Evolutionary conservation across 92 coral and sea anemone genomes (phyloP).

Genomic region (Palythoa grandiflora): DNA sequence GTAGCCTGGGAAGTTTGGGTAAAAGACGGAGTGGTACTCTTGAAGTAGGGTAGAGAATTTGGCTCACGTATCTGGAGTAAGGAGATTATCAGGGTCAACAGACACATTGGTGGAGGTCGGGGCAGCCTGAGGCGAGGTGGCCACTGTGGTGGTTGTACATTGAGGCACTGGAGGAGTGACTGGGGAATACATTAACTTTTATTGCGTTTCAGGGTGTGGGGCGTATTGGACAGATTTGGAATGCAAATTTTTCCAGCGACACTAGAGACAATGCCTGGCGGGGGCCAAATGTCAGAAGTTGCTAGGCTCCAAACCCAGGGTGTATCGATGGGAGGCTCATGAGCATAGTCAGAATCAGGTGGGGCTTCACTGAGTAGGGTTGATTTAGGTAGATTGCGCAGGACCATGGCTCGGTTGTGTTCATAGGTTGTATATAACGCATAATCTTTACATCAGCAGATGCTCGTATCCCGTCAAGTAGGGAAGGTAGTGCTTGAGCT

Average conservation of each 20-base stretch:
- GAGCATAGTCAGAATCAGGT: slow-evolving; percentile 62
- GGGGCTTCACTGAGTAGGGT: slow-evolving; percentile 65
- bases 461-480: slow-evolving; percentile 43
- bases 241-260: slow-evolving; percentile 69
- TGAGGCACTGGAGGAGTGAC: slow-evolving; percentile 19
- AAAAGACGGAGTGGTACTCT: slow-evolving; percentile 44
- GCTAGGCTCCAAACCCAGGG: slow-evolving; percentile 38
- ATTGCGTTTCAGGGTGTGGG: slow-evolving; percentile 67
- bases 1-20: slow-evolving; percentile 47
- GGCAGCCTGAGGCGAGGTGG: slow-evolving; percentile 10
- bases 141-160: background rate
- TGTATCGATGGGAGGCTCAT: slow-evolving; percentile 73
- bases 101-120: slow-evolving; percentile 28
- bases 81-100: slow-evolving; percentile 63
- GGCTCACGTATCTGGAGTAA: slow-evolving; percentile 25
- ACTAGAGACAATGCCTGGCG: slow-evolving; percentile 51
- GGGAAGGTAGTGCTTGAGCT: slow-evolving; percentile 39
- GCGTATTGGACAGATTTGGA: slow-evolving; percentile 63
- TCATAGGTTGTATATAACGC: background rate
- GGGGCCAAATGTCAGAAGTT: slow-evolving; percentile 58
- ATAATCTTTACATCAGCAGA: too few relatives aligned
- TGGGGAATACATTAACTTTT: slow-evolving; percentile 61
- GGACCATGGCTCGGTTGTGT: slow-evolving; percentile 61
- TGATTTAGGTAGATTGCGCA: slow-evolving; percentile 59
- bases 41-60: slow-evolving; percentile 41